Conservation (phyloP, 1,140 invertebrate species). For the Mylabris phalerata region DNA sequence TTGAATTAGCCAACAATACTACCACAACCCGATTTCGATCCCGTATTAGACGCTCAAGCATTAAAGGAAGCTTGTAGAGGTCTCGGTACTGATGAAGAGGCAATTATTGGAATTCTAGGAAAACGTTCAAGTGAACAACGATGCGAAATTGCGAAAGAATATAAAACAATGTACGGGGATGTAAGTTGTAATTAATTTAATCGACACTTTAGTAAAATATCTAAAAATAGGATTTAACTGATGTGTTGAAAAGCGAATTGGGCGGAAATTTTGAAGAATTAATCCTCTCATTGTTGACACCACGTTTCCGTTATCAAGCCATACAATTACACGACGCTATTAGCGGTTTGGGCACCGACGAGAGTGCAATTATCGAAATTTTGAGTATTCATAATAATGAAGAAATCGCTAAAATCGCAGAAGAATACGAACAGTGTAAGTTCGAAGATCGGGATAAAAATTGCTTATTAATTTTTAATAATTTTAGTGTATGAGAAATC, state of each 20-base stretch:
- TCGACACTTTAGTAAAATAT: background rate
- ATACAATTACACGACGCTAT: slow-evolving; percentile 83
- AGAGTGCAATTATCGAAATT: slow-evolving; percentile 79
- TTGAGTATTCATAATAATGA: slow-evolving; percentile 60
- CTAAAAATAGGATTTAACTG: slow-evolving; percentile 67
- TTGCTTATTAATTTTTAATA: background rate
- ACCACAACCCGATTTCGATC: background rate
- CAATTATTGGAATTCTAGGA: slow-evolving; percentile 66
- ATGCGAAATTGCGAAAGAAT: slow-evolving; percentile 61
- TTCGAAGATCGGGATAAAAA: slow-evolving; percentile 45
- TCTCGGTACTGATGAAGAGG: slow-evolving; percentile 71
- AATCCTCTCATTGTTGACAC: slow-evolving; percentile 79
- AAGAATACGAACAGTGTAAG: slow-evolving; percentile 53
- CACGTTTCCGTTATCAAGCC: slow-evolving; percentile 80
- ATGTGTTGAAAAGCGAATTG: slow-evolving; percentile 85
- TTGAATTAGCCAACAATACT: slow-evolving; percentile 1
- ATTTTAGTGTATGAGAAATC: slow-evolving; percentile 61
- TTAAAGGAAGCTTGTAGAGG: slow-evolving; percentile 81
- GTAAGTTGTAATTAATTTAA: slow-evolving; percentile 42
- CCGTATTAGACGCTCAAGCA: slow-evolving; percentile 58
- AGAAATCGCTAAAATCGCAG: background rate
- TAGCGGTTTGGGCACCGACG: slow-evolving; percentile 74
- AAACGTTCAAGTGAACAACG: slow-evolving; percentile 57
- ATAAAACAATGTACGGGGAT: slow-evolving; percentile 79
- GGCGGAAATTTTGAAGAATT: slow-evolving; percentile 87